Evolutionary conservation across 2,888 invertebrate genomes (phyloP).

Genomic region (Metopia argyrocephala): DNA sequence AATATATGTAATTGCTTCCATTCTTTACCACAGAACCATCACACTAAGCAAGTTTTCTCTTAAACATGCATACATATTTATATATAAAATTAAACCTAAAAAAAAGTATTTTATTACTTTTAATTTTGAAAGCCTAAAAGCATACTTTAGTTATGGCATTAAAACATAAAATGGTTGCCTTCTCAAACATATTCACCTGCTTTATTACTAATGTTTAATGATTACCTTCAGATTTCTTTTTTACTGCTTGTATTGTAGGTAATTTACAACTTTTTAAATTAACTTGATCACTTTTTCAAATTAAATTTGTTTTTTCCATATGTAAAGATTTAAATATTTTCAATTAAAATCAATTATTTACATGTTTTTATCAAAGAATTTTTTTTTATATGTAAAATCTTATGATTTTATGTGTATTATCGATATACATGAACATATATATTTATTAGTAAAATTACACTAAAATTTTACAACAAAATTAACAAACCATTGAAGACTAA

Average conservation of each 20-base stretch:
- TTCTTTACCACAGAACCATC: too few species aligned
- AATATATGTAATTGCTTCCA: too few species aligned
- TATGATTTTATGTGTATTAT: not conserved
- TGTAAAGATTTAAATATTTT: slow-evolving; percentile 35
- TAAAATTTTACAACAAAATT: slow-evolving; percentile 48
- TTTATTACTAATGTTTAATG: too few species aligned
- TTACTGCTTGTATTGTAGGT: not conserved
- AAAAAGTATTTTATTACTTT: not conserved
- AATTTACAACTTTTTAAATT: not conserved
- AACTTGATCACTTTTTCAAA: slow-evolving; percentile 19
- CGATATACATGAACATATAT: not conserved
- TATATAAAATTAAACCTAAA: too few species aligned
- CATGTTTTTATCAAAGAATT: not conserved
- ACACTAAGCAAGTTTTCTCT: too few species aligned
- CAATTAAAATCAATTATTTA: slow-evolving; percentile 44
- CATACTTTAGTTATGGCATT: too few species aligned
- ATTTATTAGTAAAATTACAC: slow-evolving; percentile 33
- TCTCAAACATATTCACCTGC: too few species aligned
- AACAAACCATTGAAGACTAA: slow-evolving; percentile 41
- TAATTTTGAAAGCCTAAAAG: not conserved
- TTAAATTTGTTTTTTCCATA: not conserved
- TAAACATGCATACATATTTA: too few species aligned
- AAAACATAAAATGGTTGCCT: too few species aligned
- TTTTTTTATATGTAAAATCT: not conserved
- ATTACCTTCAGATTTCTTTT: too few species aligned